phyloP scores from a whole-genome alignment of 2,888 invertebrate genomes.

The Standfussiana lucernea region DNA sequence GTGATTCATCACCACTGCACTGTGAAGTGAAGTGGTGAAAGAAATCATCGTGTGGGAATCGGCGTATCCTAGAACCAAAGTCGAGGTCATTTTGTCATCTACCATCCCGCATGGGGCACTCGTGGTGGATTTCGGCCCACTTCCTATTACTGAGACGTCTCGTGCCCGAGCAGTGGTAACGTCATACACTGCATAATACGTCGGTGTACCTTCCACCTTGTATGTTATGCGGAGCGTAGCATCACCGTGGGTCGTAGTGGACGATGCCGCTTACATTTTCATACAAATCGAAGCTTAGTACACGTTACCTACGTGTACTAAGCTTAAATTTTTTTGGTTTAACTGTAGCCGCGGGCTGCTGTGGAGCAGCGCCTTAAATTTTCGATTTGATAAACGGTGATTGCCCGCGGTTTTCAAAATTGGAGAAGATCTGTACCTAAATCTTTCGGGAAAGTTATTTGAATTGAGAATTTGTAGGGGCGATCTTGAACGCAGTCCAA shows the following conservation, averaged over 20 bases:
- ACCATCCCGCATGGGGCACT: no score
- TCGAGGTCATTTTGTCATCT: no score
- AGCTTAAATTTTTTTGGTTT: no score
- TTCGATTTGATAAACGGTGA: slow-evolving; percentile 10
- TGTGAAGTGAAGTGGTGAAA: neutral
- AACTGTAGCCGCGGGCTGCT: neutral
- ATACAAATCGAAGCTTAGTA: neutral
- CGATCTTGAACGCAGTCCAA: neutral
- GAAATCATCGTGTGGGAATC: no score
- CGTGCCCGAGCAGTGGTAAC: neutral
- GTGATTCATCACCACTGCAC: neutral
- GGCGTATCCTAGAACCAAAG: no score
- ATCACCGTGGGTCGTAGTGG: neutral
- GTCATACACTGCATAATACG: neutral
- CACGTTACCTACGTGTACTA: no score
- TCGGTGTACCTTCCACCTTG: no score
- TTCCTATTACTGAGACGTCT: neutral
- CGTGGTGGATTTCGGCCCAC: no score
- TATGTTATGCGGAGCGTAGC: no score
- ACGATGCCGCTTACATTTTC: neutral
- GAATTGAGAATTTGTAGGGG: neutral
- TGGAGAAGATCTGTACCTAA: neutral
- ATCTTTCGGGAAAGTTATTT: neutral
- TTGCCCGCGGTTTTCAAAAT: neutral
- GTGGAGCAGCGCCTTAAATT: neutral